Conservation (phyloP, 2,888 invertebrate genomes). For the Agrypnus murinus region DNA sequence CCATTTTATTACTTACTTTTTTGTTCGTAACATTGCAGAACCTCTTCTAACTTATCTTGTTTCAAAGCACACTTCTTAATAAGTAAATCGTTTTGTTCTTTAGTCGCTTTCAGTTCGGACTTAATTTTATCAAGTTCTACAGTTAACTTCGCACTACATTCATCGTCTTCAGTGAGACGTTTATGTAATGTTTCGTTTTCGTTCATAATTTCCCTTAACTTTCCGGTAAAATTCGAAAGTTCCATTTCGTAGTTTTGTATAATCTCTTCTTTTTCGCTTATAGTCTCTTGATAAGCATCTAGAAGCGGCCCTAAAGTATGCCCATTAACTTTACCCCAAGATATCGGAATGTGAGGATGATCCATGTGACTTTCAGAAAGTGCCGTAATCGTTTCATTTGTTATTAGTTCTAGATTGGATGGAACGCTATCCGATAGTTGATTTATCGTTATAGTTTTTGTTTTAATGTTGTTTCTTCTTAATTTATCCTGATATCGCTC, state of each 20-base stretch:
- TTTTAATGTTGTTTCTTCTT: constrained; percentile 66
- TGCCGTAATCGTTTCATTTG: constrained; percentile 46
- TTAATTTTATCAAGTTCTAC: constrained; percentile 70
- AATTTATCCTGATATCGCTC: constrained; percentile 85
- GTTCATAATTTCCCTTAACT: constrained; percentile 79
- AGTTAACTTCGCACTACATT: constrained; percentile 69
- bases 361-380: constrained; percentile 66
- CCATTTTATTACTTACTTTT: constrained; percentile 73
- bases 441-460: constrained; percentile 27
- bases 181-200: constrained; percentile 81
- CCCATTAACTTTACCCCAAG: constrained; percentile 75
- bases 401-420: constrained; percentile 47
- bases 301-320: constrained; percentile 83
- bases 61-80: constrained; percentile 80
- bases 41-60: constrained; percentile 83
- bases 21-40: constrained; percentile 83
- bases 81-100: constrained; percentile 70
- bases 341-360: constrained; percentile 70
- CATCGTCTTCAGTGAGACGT: constrained; percentile 72
- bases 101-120: constrained; percentile 66
- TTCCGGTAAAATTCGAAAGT: constrained; percentile 81
- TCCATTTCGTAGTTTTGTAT: constrained; percentile 82
- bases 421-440: constrained; percentile 33
- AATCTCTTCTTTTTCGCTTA: constrained; percentile 84
- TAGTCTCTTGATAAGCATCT: constrained; percentile 86